phyloP scores from a whole-genome alignment of 1,140 invertebrate species.

The Spodoptera frugiperda region DNA sequence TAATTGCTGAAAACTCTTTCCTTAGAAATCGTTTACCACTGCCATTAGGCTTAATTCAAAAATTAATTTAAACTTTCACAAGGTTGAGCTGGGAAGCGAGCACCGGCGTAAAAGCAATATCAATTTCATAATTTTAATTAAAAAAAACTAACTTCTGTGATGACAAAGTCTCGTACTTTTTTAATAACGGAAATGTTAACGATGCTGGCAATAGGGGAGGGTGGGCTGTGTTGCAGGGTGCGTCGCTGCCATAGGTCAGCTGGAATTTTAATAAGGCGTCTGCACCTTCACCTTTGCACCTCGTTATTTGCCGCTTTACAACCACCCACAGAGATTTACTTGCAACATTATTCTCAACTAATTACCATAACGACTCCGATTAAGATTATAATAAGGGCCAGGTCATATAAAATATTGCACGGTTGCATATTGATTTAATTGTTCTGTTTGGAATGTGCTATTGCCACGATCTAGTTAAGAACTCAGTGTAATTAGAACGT shows the following conservation, averaged over 20 bases:
- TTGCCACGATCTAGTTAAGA: background rate
- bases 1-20: slow-evolving; percentile 84
- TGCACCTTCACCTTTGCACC: slow-evolving; percentile 45
- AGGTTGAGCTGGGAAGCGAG: slow-evolving; percentile 80
- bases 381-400: slow-evolving; percentile 18
- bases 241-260: slow-evolving; percentile 51
- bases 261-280: slow-evolving; percentile 62
- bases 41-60: slow-evolving; percentile 86
- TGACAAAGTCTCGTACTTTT: slow-evolving; percentile 86
- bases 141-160: slow-evolving; percentile 86
- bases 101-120: slow-evolving; percentile 84
- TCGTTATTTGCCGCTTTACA: slow-evolving; percentile 43
- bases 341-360: slow-evolving; percentile 16
- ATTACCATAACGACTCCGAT: slow-evolving; percentile 39
- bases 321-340: slow-evolving; percentile 22
- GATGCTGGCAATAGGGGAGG: slow-evolving; percentile 64
- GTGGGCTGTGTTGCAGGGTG: slow-evolving; percentile 46
- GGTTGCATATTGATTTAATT: background rate
- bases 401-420: background rate
- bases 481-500: background rate
- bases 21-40: slow-evolving; percentile 84
- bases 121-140: slow-evolving; percentile 87
- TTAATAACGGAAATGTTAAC: slow-evolving; percentile 86
- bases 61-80: slow-evolving; percentile 86
- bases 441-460: background rate